Conservation (phyloP, 2,113 vertebrate genomes). For the Phoxinus phoxinus region DNA sequence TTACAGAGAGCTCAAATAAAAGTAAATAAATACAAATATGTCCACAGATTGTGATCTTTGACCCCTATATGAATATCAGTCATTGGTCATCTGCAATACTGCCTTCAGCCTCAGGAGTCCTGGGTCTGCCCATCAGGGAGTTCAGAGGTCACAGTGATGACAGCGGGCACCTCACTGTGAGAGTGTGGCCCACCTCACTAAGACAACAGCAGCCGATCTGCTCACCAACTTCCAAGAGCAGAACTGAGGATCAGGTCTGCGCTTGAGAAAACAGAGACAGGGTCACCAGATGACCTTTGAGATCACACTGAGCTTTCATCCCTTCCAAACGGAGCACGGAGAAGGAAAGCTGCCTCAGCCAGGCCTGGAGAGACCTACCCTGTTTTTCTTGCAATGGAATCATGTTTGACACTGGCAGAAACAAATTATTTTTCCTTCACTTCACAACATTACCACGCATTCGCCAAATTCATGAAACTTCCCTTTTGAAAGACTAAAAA, state of each 20-base stretch:
- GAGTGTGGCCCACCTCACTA: conserved; percentile 69
- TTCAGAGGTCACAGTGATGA: conserved; percentile 77
- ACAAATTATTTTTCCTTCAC: conserved; percentile 28
- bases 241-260: conserved; percentile 66
- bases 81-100: conserved; percentile 60
- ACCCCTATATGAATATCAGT: conserved; percentile 60
- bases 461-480: not conserved
- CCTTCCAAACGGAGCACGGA: conserved; percentile 61
- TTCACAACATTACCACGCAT: not conserved
- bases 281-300: conserved; percentile 67
- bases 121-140: conserved; percentile 63
- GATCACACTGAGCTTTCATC: conserved; percentile 75
- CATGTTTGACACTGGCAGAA: conserved; percentile 8
- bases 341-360: conserved; percentile 62
- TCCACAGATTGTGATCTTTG: conserved; percentile 67
- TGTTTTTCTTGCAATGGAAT: conserved; percentile 27
- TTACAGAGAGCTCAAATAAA: conserved; percentile 20
- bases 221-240: conserved; percentile 63
- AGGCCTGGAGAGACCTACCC: not conserved
- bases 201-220: conserved; percentile 70
- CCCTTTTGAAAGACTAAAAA: not conserved
- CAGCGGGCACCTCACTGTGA: conserved; percentile 80
- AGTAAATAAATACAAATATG: conserved; percentile 60
- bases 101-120: conserved; percentile 63
- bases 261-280: conserved; percentile 72